Evolutionary conservation across 2,113 vertebrate species (phyloP).

Genomic region (Pelodiscus sinensis): DNA sequence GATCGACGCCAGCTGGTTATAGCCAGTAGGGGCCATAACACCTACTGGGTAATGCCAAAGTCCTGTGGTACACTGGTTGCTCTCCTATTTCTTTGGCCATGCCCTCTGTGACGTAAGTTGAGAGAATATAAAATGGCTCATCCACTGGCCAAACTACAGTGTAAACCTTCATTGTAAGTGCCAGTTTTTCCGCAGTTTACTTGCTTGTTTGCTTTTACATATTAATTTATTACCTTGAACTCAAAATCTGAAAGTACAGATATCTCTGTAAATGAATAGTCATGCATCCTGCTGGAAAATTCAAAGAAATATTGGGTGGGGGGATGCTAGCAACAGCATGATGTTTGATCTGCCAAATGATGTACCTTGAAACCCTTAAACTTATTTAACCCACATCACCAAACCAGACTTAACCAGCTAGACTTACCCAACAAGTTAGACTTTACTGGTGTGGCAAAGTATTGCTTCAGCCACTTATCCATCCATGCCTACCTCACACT

Average conservation of each 20-base stretch:
- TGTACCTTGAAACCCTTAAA: background rate
- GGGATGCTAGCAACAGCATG: background rate
- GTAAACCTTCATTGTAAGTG: background rate
- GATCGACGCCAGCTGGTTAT: background rate
- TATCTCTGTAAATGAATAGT: background rate
- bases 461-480: background rate
- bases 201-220: background rate
- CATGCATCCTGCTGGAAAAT: background rate
- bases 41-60: slow-evolving; percentile 2
- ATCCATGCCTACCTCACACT: background rate
- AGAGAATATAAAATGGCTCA: background rate
- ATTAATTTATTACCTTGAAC: background rate
- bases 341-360: background rate
- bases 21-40: background rate
- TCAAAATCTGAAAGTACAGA: background rate
- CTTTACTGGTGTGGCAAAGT: background rate
- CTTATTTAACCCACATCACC: background rate
- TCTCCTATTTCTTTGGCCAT: background rate
- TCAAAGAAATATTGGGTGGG: background rate
- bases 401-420: background rate
- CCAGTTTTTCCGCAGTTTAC: background rate
- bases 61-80: background rate
- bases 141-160: background rate
- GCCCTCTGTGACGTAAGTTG: background rate
- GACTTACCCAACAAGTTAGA: rapidly evolving